A percentile compares a stretch with the other conserved stretches of the same genome.
Evolutionary conservation across 35 echinoderm and acorn worm genomes (phyloP).

Genomic region (Apostichopus japonicus): DNA sequence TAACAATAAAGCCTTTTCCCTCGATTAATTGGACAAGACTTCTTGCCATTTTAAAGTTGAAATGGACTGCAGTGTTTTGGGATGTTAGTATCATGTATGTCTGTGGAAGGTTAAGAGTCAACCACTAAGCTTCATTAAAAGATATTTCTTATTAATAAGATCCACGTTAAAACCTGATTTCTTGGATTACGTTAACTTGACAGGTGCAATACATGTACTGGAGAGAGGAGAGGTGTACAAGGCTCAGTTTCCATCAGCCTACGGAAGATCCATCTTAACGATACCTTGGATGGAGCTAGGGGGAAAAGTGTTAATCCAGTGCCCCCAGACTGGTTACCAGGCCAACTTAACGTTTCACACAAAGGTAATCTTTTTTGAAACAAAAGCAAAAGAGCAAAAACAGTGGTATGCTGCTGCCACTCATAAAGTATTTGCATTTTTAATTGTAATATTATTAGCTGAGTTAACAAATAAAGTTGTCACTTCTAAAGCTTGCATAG

Average conservation of each 20-base stretch:
- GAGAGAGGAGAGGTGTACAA: conserved; percentile 92
- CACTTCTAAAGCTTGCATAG: too few relatives aligned
- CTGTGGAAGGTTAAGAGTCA: too few relatives aligned
- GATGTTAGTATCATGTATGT: too few relatives aligned
- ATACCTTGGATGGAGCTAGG: conserved; percentile 99
- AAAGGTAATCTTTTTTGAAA: background rate
- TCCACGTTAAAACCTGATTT: background rate
- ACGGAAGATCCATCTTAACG: conserved; percentile 91
- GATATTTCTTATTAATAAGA: too few relatives aligned
- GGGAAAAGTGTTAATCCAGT: conserved; percentile 81
- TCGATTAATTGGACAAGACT: too few relatives aligned
- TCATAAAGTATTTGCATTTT: too few relatives aligned
- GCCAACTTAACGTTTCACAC: conserved; percentile 89
- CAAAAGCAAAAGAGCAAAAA: background rate
- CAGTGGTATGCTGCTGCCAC: too few relatives aligned
- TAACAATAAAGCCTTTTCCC: too few relatives aligned
- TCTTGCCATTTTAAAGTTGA: background rate
- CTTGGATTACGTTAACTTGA: background rate
- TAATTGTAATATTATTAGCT: too few relatives aligned
- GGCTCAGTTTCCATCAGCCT: conserved; percentile 86
- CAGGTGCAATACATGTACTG: conserved; percentile 82
- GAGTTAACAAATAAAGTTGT: too few relatives aligned
- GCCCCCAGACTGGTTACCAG: conserved; percentile 81
- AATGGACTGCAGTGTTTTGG: too few relatives aligned
- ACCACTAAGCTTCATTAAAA: too few relatives aligned